Evolutionary conservation across 2,113 vertebrate genomes (phyloP), one percentile per base, ranked within the genome.

Genomic region (Myrmecophaga tridactyla): DNA sequence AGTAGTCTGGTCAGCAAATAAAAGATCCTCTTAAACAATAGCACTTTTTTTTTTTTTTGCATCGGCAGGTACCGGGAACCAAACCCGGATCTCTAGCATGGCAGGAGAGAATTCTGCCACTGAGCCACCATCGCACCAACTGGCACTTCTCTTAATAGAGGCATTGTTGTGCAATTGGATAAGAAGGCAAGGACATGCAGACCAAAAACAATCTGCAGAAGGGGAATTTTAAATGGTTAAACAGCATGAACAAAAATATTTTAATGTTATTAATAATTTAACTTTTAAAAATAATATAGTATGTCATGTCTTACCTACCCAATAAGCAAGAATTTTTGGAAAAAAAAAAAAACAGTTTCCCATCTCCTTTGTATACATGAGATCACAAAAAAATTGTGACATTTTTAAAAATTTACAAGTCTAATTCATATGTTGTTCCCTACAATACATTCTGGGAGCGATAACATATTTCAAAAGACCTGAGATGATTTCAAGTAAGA

Each of bases 331-430:
- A 29, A n/a, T 12, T 69, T 82, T 72, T 91, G 17, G n/a, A 4
- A 60, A 78, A 94, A 53, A 53, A 53, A 17, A 36, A 80, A 90
- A 34, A 31, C 39, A 92, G 14, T 63, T 46, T 77, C 92, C 53
- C 9, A 43, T 69, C 41, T 70, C 48, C 48, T 91, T 3, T 56
- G 56, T 92, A 15, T 56, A 65, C 62, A 53, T 63, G 23, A 69
- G 60, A 67, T 11, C 48, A 69, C 75, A 87, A 36, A 39, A 23
- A 48, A 90, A 88, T 76, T 75, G 27, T 41, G 83, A 41, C 17
- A 87, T 53, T 83, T 95, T 70, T 81, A 21, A 78, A 84, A 63
- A 90, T n/a, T 78, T 84, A 86, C 7, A 48, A 82, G 75, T 88
- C 58, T 65, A 48, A 82, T 58, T n/a, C 51, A 36, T 17, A 77